Conservation (phyloP, 2,797 vertebrate species). For the Naso thynnoides region DNA sequence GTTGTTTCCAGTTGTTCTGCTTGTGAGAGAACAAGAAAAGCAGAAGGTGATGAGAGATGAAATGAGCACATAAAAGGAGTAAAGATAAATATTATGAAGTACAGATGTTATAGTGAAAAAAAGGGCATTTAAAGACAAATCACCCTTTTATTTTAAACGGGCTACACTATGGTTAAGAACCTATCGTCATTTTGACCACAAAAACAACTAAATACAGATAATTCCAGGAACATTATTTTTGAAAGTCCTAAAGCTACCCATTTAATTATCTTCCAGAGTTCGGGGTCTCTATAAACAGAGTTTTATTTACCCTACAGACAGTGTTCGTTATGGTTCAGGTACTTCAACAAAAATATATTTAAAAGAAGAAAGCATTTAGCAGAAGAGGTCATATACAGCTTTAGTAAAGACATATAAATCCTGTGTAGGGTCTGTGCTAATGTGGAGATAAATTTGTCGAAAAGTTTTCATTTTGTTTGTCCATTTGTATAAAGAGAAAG, state of each 20-base stretch:
- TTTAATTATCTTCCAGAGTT: conserved; percentile 20
- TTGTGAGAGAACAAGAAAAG: conserved; percentile 13
- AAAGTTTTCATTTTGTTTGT: conserved; percentile 24
- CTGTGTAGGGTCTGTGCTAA: neutral
- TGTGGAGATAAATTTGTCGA: conserved; percentile 10
- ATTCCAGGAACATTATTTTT: conserved; percentile 27
- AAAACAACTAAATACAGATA: neutral
- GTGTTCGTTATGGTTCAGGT: conserved; percentile 21
- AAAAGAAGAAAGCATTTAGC: conserved; percentile 12
- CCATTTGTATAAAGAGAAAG: conserved; percentile 17
- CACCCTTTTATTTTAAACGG: conserved; percentile 17
- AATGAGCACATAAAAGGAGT: conserved; percentile 8
- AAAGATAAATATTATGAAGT: conserved; percentile 11
- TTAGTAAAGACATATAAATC: neutral
- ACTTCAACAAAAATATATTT: conserved; percentile 29
- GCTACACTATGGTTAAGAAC: neutral
- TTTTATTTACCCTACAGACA: conserved; percentile 25
- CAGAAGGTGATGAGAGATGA: conserved; percentile 4
- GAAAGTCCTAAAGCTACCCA: conserved; percentile 2
- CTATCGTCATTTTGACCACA: neutral
- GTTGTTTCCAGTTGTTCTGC: conserved; percentile 5
- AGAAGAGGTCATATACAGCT: conserved; percentile 12
- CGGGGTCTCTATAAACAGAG: conserved; percentile 40
- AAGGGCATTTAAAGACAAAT: conserved; percentile 19
- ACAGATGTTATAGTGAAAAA: neutral